A percentile compares a stretch with the other conserved stretches of the same genome.
Conservation (phyloP, 1,140 invertebrate species). For the Microplitis mediator region DNA sequence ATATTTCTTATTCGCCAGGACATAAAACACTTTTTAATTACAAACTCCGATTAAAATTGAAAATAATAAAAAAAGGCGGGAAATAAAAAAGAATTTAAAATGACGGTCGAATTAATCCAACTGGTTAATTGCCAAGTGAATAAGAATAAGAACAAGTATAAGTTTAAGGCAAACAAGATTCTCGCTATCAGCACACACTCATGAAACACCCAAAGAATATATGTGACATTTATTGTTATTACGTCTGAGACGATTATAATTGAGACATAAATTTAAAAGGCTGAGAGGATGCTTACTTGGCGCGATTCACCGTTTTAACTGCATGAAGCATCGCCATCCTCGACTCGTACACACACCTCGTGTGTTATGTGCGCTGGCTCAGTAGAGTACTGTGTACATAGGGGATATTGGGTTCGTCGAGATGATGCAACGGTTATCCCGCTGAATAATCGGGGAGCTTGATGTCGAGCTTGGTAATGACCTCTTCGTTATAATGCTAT, state of each 20-base stretch:
- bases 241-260: constrained; percentile 47
- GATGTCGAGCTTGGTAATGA: constrained; percentile 10
- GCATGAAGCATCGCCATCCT: neutral
- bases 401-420: neutral
- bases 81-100: neutral
- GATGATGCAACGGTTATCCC: constrained; percentile 6
- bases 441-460: neutral
- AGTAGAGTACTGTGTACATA: too few relatives aligned
- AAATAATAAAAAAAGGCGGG: neutral
- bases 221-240: constrained; percentile 54
- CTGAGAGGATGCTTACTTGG: neutral
- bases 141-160: constrained; percentile 15
- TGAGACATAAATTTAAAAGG: constrained; percentile 48
- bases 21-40: too few relatives aligned
- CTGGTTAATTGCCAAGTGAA: constrained; percentile 40
- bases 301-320: constrained; percentile 20
- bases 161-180: constrained; percentile 48
- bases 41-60: neutral
- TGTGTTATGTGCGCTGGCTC: neutral
- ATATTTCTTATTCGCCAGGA: too few relatives aligned
- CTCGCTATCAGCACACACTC: constrained; percentile 19
- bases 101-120: constrained; percentile 25
- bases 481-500: constrained; percentile 1
- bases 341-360: neutral
- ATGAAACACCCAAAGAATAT: constrained; percentile 34